Conservation (phyloP, 2,797 vertebrate genomes). For the Leptatherina wallacei region DNA sequence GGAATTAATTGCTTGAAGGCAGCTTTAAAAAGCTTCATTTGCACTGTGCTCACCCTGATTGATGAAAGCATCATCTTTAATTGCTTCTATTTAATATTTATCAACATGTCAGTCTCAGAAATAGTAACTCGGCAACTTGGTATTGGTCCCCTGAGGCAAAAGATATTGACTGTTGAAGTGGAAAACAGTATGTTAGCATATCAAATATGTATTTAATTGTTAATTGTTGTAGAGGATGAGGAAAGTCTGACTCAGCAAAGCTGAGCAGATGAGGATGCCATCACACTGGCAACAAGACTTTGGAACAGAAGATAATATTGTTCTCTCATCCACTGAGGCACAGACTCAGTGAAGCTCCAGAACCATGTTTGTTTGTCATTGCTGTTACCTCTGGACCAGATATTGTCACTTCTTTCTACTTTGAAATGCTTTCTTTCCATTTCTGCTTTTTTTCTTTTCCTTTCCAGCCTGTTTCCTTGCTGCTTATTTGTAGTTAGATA, state of each 20-base stretch:
- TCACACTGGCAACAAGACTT: conserved; percentile 48
- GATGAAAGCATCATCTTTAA: conserved; percentile 45
- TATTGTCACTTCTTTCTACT: conserved; percentile 14
- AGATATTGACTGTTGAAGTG: conserved; percentile 30
- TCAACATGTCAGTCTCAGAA: conserved; percentile 35
- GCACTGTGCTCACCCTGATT: conserved; percentile 31
- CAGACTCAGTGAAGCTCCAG: conserved; percentile 13
- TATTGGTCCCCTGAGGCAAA: conserved; percentile 32
- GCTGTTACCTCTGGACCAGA: conserved; percentile 13
- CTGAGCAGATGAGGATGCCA: conserved; percentile 53
- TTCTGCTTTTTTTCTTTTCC: conserved; percentile 33
- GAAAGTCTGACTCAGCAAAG: conserved; percentile 62
- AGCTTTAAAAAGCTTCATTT: conserved; percentile 33
- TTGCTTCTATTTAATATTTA: conserved; percentile 53
- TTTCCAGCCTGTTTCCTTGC: conserved; percentile 17
- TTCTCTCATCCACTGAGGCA: conserved; percentile 11
- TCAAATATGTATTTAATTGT: conserved; percentile 47
- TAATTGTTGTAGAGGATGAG: conserved; percentile 22
- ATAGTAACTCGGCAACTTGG: conserved; percentile 14
- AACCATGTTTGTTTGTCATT: conserved; percentile 41
- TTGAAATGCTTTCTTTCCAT: conserved; percentile 32
- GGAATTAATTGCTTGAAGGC: conserved; percentile 22
- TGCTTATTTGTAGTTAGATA: conserved; percentile 24
- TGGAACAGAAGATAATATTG: conserved; percentile 39
- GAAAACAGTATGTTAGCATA: conserved; percentile 29